Evolutionary conservation across 2,113 vertebrate genomes (phyloP), one percentile per base, ranked within the genome.

Genomic region (Sporophila hypoxantha): DNA sequence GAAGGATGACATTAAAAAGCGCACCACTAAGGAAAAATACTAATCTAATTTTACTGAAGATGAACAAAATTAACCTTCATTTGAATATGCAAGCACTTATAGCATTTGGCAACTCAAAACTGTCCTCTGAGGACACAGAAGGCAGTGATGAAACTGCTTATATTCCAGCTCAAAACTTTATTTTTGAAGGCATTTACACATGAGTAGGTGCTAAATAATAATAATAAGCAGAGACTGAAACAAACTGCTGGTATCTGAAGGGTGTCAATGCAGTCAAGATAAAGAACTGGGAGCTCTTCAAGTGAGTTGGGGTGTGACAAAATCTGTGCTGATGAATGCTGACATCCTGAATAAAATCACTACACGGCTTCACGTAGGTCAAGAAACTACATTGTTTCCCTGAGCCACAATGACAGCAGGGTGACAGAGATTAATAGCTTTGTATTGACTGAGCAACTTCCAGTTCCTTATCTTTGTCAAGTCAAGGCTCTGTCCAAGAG

Each of bases 391-490:
- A 96, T 97, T 98, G 97, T 97, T 97, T 98, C 96, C 96, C 97
- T 96, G 97, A 97, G 96, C 94, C 44, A 78, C 89, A 92, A 95
- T 97, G 98, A 98, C 97, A 97, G 98, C 96, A 19, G 97, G 98
- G 98, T 99, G 99, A 99, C 98, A 98, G 97, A 99, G 99, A 99
- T 99, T 99, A 99, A 99, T 99, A 98, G 98, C 98, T 97, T 97
- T 94, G 96, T 98, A 98, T 98, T 98, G 98, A 99, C 98, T 97
- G 98, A 98, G 98, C 97, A 98, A 98, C 98, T 99, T 98, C 95
- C 93, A 99, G 98, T 98, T 98, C 98, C 99, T 98, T 98, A 98
- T 99, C 98, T 97, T 97, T 98, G 98, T 98, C 98, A 98, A 98
- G 98, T 98, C 97, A 97, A 94, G 96, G 97, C 97, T 97, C 93